Conservation (phyloP, 2,113 vertebrate genomes). For the Silurus glanis region DNA sequence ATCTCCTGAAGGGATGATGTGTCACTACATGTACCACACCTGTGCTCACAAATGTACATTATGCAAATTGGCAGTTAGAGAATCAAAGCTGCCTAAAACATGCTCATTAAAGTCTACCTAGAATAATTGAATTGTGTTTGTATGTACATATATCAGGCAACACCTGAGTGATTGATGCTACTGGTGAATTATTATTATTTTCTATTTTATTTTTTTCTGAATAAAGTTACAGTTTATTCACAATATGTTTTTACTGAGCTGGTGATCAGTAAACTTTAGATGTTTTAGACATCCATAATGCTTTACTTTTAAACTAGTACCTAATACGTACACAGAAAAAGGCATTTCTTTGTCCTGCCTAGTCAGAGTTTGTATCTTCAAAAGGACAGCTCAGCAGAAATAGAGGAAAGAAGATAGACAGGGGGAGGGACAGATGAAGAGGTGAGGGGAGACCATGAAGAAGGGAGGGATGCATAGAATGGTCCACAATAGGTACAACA, state of each 20-base stretch:
- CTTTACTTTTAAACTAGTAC: background rate
- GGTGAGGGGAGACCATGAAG: conserved; percentile 59
- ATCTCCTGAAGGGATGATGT: background rate
- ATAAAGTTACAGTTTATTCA: conserved; percentile 19
- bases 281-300: background rate
- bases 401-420: conserved; percentile 49
- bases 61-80: background rate
- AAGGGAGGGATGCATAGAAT: conserved; percentile 62
- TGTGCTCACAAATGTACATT: conserved; percentile 19
- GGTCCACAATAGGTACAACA: conserved; percentile 46
- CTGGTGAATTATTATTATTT: conserved; percentile 3
- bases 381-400: conserved; percentile 59
- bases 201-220: conserved; percentile 28
- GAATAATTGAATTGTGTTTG: conserved; percentile 11
- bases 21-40: conserved; percentile 1
- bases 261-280: background rate
- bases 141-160: conserved; percentile 20
- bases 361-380: conserved; percentile 44
- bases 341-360: conserved; percentile 21
- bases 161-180: conserved; percentile 37
- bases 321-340: background rate
- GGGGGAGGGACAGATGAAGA: conserved; percentile 50
- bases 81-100: conserved; percentile 17
- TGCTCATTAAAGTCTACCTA: conserved; percentile 24
- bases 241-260: background rate